Percentiles rank a stretch among this genome's conserved stretches.
Conservation (phyloP, 2,797 vertebrate species). For the Carcharodon carcharias region DNA sequence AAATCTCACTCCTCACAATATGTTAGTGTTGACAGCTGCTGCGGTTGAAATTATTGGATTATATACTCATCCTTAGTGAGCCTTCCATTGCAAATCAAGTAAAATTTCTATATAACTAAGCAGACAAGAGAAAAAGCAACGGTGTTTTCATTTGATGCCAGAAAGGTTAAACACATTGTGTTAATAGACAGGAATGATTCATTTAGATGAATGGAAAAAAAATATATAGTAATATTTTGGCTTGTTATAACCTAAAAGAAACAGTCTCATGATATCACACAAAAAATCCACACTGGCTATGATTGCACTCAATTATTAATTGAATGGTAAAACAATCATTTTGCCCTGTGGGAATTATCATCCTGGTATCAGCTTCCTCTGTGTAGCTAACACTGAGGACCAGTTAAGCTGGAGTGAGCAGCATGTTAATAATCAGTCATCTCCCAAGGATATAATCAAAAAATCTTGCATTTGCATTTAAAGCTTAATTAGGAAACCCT, state of each 20-base stretch:
- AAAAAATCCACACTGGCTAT: neutral
- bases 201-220: neutral
- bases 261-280: neutral
- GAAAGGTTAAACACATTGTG: neutral
- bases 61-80: neutral
- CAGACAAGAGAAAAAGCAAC: neutral
- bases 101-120: neutral
- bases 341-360: slow-evolving; percentile 22
- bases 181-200: neutral
- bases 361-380: slow-evolving; percentile 1
- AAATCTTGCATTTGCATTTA: slow-evolving; percentile 30
- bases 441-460: neutral
- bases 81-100: neutral
- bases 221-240: neutral
- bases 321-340: slow-evolving; percentile 20
- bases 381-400: neutral
- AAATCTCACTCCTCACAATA: neutral
- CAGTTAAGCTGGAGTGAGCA: slow-evolving; percentile 6
- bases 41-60: neutral
- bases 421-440: slow-evolving; percentile 26
- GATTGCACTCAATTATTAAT: slow-evolving; percentile 23
- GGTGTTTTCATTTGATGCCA: neutral
- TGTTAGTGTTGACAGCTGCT: neutral
- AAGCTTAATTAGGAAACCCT: slow-evolving; percentile 29
- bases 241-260: neutral